Evolutionary conservation across 2,797 vertebrate genomes (phyloP), one percentile per base, ranked within the genome.

Genomic region (Falco concolor): DNA sequence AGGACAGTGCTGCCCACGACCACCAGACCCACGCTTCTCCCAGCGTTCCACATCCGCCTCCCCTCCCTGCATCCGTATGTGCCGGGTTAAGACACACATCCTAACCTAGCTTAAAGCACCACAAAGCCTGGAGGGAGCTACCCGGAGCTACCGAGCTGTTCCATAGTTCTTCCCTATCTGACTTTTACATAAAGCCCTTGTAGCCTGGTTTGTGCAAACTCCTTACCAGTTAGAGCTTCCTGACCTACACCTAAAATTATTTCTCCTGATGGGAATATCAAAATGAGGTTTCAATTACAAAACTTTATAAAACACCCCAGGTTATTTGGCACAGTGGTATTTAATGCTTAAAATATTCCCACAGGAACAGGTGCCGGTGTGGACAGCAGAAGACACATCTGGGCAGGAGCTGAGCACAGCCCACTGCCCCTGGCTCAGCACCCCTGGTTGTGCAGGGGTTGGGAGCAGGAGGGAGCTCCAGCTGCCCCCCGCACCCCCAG

Each of bases 191-290:
- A 87, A 87, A 96, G 89, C 56, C 56, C 80, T 81, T 25, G 2
- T 60, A 97, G 92, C 98, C 98, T 52, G 96, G 79, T 98, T 98
- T 96, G 94, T 34, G 47, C 85, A 86, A 85, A 42, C 91, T 84
- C 90, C 28, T 15, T 57, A 47, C 38, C 59, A 25, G 81, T 15
- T 24, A 81, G 78, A 50, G 74, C 94, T 97, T 75, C 92, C 59
- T 96, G 97, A 98, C 98, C 98, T 95, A 95, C 5, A 94, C 96
- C 96, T 97, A 97, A 95, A 98, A 97, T 97, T 95, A 95, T 32
- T 94, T 91, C 96, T 95, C 95, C 90, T 60, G 23, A 27, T 69
- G 97, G 95, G 95, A 95, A 95, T 94, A 96, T 47, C 96, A 88
- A 94, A 97, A 96, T 61, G 93, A 93, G 93, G 80, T 61, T 93